Evolutionary conservation across 2,113 vertebrate genomes (phyloP), one percentile per base, ranked within the genome.

Genomic region (Agapornis roseicollis): DNA sequence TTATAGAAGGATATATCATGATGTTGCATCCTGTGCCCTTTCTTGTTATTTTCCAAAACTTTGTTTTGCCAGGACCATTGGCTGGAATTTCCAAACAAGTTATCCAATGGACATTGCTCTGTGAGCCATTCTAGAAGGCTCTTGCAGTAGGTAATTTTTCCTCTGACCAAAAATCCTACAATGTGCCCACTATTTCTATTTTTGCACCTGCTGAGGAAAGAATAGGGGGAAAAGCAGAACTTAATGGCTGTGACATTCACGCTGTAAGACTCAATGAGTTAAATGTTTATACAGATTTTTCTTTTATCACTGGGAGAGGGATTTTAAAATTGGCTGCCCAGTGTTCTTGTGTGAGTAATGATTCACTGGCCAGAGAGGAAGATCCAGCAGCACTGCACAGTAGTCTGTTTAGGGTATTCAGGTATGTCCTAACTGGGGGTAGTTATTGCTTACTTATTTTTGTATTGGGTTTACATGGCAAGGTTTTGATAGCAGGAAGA

Each of bases 61-160:
- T 46, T 19, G 7, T 77, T 90, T 85, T 86, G 76, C 89, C 87
- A 92, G 83, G 47, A 82, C 15, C 33, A 6, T 95, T 90, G 79
- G 80, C 83, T 95, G 72, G 58, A 94, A 49, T 93, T 95, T 94
- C 92, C 84, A 80, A 80, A 44, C 28, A 60, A 90, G 35, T 79
- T 90, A n/a, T 92, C 76, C 88, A n/a, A 28, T 89, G 85, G 69
- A 20, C 73, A 55, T 41, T 49, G 73, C 77, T 72, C 63, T 76
- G 31, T 27, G 77, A 93, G 56, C 37, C 64, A 35, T 49, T 72
- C 39, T 44, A 49, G 64, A 6, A 24, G 41, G 35, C 49, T 91
- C 60, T 72, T 31, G 11, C 22, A 33, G 31, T n/a, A 27, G 13
- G 42, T 52, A 13, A 10, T 69, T 72, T 66, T 80, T 47, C 52